These are phyloP conservation scores for Pristionchus entomophagus DNA, from an alignment of 2,888 invertebrate species.

Conservation along the genomic window DNA sequence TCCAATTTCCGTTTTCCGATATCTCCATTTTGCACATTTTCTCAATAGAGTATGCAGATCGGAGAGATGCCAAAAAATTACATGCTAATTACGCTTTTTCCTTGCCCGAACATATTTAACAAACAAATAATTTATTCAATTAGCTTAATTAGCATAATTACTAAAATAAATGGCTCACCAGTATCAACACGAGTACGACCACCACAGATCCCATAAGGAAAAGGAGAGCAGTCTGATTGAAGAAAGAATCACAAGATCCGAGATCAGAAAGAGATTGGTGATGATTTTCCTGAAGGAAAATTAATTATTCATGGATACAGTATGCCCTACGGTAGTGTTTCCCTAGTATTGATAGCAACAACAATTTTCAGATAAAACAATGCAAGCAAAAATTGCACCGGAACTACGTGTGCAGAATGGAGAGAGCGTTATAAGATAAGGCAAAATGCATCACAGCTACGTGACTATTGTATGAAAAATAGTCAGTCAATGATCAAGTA, in stretches of 20 bases:
- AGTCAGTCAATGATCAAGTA: neutral
- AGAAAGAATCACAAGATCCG: slow-evolving; percentile 15
- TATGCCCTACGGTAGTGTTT: too few species aligned
- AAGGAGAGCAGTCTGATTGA: neutral
- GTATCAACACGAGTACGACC: neutral
- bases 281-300: neutral
- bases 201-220: neutral
- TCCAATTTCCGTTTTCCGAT: too few species aligned
- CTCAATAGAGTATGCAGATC: neutral
- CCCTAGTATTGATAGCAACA: too few species aligned
- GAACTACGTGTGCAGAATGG: too few species aligned
- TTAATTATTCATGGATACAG: neutral
- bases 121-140: too few species aligned
- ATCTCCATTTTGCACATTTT: too few species aligned
- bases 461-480: neutral
- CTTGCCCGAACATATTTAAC: too few species aligned
- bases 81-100: neutral
- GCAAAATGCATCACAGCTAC: neutral
- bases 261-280: neutral
- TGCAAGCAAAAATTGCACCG: too few species aligned
- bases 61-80: too few species aligned
- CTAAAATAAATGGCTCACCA: neutral
- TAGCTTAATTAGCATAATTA: neutral
- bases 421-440: too few species aligned
- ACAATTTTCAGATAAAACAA: too few species aligned